Evolutionary conservation across 1,140 invertebrate genomes (phyloP), one percentile per base, ranked within the genome.

Genomic region (Lerema accius): DNA sequence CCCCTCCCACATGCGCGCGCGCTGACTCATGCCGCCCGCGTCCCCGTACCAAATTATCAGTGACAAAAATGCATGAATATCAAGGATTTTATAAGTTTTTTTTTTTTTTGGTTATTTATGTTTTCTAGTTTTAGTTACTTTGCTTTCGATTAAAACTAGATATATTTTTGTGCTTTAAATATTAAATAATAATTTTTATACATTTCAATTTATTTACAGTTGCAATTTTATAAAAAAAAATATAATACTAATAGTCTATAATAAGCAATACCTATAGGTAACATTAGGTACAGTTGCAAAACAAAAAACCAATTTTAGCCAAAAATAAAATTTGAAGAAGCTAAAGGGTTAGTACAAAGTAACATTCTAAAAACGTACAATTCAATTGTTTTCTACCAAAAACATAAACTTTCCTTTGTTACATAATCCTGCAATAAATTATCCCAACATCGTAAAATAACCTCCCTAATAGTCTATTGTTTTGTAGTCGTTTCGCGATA

Each of bases 1-100:
- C 83, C 80, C 80, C 86, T 76, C 86, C 86, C 82, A 84, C 78
- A 65, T 56, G 73, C 69, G 69, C 73, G 62, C 63, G 69, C 71
- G 75, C 71, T 67, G 67, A 69, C 59, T 68, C 62, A 67, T 63
- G 62, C 53, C 64, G 63, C 61, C 63, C 66, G 71, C 61, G 49
- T 53, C 17, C 39, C 39, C 48, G 17, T 63, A 53, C 50, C 14
- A 48, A 63, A 46, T 46, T 63, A 59, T 53, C 53, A 55, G 46
- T 63, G 50, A 63, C 23, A 53, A 35, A 32, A n/a, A 5, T 46
- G n/a, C 37, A 55, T 40, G 14, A 37, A 64, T 28, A 55, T 28
- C 39, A 39, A 5, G 19, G 39, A 32, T 37, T 32, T 19, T 13
- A 19, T 9, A 26, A 42, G 14, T 56, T 9, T 3, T 6, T 40